phyloP scores from a whole-genome alignment of 2,113 vertebrate genomes.

The Prionailurus bengalensis region DNA sequence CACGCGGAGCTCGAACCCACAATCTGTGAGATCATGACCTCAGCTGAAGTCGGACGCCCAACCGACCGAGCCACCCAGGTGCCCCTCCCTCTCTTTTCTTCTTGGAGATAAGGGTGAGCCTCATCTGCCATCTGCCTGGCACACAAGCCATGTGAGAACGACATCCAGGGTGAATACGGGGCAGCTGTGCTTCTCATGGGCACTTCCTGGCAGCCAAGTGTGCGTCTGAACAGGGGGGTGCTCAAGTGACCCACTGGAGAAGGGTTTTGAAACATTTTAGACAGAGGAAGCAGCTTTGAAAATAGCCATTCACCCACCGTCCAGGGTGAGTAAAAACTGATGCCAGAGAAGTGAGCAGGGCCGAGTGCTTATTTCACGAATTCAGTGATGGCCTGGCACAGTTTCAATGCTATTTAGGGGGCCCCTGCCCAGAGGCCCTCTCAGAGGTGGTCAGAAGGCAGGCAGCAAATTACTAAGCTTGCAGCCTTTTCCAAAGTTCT shows the following conservation, averaged over 20 bases:
- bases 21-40: too few species aligned
- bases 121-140: neutral
- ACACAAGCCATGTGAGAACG: neutral
- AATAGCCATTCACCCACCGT: neutral
- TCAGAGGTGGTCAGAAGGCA: neutral
- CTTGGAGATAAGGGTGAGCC: neutral
- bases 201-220: neutral
- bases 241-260: neutral
- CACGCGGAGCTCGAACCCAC: too few species aligned
- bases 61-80: too few species aligned
- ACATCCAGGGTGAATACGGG: neutral
- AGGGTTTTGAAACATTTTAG: neutral
- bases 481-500: slow-evolving; percentile 20
- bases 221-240: neutral
- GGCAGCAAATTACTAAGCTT: neutral
- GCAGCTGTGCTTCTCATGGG: neutral
- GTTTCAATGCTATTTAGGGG: neutral
- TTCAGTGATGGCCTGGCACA: neutral
- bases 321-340: neutral
- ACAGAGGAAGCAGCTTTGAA: neutral
- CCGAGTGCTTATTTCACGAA: neutral
- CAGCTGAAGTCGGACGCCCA: too few species aligned
- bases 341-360: neutral
- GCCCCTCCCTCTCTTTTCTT: neutral
- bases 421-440: neutral